Conservation (phyloP, 2,797 vertebrate genomes). For the Anguilla megastoma region DNA sequence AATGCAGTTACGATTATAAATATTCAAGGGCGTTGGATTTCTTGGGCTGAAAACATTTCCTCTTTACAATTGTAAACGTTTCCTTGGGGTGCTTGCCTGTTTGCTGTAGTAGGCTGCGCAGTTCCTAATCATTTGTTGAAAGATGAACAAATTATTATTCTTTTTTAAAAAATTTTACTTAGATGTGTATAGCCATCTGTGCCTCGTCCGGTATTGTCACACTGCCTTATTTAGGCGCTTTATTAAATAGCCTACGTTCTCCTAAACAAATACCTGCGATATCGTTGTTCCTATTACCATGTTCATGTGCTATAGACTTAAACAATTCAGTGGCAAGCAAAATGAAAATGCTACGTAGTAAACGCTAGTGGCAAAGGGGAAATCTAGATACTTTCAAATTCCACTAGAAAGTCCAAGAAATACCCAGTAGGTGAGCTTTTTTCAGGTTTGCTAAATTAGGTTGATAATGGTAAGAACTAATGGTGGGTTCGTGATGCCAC, state of each 20-base stretch:
- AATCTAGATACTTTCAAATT: background rate
- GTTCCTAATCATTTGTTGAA: background rate
- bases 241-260: background rate
- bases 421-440: background rate
- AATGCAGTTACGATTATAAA: background rate
- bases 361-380: background rate
- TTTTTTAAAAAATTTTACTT: background rate
- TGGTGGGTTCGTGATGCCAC: background rate
- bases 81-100: background rate
- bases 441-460: background rate
- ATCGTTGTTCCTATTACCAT: background rate
- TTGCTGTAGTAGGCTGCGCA: background rate
- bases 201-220: background rate
- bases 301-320: background rate
- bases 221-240: background rate
- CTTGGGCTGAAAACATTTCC: background rate
- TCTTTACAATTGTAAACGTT: background rate
- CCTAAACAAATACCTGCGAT: background rate
- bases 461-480: background rate
- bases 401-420: background rate
- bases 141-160: background rate
- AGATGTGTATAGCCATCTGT: background rate
- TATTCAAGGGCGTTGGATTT: background rate
- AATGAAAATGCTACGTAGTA: background rate
- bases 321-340: background rate